Conservation (phyloP, 2,113 vertebrate species). For the Scytalopus superciliaris region DNA sequence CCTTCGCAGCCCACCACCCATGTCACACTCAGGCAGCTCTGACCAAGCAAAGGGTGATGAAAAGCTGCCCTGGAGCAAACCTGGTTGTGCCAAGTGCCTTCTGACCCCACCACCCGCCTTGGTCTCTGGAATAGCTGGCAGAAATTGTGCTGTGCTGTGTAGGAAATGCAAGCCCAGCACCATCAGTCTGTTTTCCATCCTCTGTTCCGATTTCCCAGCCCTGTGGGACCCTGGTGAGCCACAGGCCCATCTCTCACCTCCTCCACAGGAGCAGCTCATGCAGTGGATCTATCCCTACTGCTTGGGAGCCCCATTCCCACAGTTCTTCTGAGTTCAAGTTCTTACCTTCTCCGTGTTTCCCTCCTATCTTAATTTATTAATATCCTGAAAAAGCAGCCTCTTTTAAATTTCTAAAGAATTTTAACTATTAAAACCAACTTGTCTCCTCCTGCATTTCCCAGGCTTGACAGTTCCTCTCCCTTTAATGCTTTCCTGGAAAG, state of each 20-base stretch:
- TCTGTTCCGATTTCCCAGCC: not conserved
- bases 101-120: accelerated
- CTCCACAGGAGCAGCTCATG: accelerated
- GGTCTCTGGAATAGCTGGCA: not conserved
- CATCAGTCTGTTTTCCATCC: accelerated
- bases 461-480: not conserved
- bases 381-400: not conserved
- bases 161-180: not conserved
- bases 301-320: not conserved
- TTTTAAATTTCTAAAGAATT: not conserved
- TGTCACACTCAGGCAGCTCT: accelerated
- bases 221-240: not conserved
- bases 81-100: not conserved
- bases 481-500: not conserved
- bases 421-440: not conserved
- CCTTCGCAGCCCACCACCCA: not conserved
- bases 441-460: not conserved
- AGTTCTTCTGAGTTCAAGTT: not conserved
- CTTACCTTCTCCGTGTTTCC: not conserved
- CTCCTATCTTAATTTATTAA: not conserved
- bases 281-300: not conserved
- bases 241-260: accelerated
- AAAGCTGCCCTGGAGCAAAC: not conserved
- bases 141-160: not conserved
- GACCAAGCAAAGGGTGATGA: not conserved